Conservation (phyloP, 37 sponge, comb jelly and placozoan species). For the Halichondria panicea region DNA sequence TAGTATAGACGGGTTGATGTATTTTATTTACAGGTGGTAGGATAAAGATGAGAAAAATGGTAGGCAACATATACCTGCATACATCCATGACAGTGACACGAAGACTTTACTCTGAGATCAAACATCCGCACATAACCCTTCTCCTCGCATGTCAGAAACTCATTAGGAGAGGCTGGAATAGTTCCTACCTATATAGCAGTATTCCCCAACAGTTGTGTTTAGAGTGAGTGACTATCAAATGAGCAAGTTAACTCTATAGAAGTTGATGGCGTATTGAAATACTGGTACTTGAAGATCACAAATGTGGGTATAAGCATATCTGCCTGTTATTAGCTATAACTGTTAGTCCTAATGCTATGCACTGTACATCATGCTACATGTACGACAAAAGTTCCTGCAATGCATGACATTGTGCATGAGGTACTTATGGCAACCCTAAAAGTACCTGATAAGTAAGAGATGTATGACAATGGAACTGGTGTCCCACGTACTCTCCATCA, state of each 20-base stretch:
- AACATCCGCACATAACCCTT: slow-evolving; percentile 73
- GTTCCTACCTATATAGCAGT: slow-evolving; percentile 69
- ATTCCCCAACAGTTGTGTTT: too few relatives aligned
- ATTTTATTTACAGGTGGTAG: neutral
- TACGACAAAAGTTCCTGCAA: neutral
- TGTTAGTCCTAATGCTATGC: too few relatives aligned
- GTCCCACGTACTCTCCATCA: slow-evolving; percentile 36
- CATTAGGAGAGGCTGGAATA: slow-evolving; percentile 62
- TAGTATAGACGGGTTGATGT: neutral
- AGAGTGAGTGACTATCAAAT: neutral
- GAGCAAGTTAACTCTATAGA: neutral
- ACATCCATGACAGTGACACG: slow-evolving; percentile 73
- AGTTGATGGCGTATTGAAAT: too few relatives aligned
- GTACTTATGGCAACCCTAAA: too few relatives aligned
- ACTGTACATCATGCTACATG: neutral
- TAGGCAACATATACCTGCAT: slow-evolving; percentile 7
- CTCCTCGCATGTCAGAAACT: slow-evolving; percentile 88
- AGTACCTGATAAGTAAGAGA: slow-evolving; percentile 81
- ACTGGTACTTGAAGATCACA: too few relatives aligned
- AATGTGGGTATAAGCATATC: too few relatives aligned
- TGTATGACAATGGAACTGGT: slow-evolving; percentile 73
- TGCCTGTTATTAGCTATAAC: too few relatives aligned
- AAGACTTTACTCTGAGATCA: slow-evolving; percentile 73
- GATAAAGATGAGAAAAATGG: neutral
- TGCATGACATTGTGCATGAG: neutral